These are phyloP conservation scores for Carpatolechia fugitivella DNA, from an alignment of 2,888 invertebrate genomes.

Conservation along the genomic window DNA sequence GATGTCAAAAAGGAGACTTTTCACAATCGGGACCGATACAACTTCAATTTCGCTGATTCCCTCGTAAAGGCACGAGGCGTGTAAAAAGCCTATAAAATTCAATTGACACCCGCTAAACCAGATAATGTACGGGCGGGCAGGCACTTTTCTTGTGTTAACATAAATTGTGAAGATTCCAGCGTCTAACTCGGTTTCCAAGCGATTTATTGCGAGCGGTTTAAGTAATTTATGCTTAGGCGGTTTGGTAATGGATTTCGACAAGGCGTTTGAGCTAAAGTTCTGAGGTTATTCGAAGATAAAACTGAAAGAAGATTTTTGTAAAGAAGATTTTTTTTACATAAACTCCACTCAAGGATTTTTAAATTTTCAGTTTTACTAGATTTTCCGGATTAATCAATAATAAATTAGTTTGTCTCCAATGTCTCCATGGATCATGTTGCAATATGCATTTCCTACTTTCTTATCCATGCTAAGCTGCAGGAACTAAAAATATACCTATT, in stretches of 20 bases:
- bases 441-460: too few relatives aligned
- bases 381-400: too few relatives aligned
- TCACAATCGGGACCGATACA: background rate
- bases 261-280: too few relatives aligned
- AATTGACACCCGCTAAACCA: conserved; percentile 61
- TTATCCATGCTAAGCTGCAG: too few relatives aligned
- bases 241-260: background rate
- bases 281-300: too few relatives aligned
- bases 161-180: conserved; percentile 39
- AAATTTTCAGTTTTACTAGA: too few relatives aligned
- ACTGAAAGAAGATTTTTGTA: too few relatives aligned
- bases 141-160: conserved; percentile 38
- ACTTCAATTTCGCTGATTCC: conserved; percentile 52
- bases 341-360: too few relatives aligned
- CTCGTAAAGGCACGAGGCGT: conserved; percentile 62
- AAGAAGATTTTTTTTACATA: too few relatives aligned
- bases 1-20: background rate
- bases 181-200: conserved; percentile 14
- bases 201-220: conserved; percentile 4
- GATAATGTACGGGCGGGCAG: conserved; percentile 41
- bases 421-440: too few relatives aligned
- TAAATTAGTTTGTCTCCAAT: too few relatives aligned
- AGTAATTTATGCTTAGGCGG: background rate
- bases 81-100: conserved; percentile 68
- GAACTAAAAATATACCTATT: too few relatives aligned